These are phyloP conservation scores for Drosophila aldrichi DNA, from an alignment of 2,888 invertebrate genomes.

Conservation along the genomic window DNA sequence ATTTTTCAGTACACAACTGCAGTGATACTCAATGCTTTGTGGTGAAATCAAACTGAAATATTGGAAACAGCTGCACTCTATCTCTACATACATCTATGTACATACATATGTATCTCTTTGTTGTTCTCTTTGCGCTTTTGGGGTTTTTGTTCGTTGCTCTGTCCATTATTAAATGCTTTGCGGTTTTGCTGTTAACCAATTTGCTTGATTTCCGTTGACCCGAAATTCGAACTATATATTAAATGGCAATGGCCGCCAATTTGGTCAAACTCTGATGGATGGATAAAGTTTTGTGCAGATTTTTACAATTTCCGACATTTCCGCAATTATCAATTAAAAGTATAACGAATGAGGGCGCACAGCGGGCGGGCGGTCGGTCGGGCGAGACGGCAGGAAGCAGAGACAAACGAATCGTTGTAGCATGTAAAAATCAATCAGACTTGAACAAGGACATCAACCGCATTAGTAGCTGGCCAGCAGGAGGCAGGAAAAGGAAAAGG, in stretches of 20 bases:
- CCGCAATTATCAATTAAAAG: conserved; percentile 81
- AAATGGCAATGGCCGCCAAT: conserved; percentile 55
- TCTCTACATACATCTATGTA: not conserved
- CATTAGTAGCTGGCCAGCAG: conserved; percentile 71
- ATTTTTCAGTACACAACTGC: not conserved
- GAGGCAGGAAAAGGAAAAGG: not conserved
- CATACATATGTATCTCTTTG: not conserved
- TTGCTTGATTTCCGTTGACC: conserved; percentile 64
- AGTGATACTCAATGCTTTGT: conserved; percentile 11
- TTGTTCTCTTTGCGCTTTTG: conserved; percentile 6
- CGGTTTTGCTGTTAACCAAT: conserved; percentile 75
- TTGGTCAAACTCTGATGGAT: conserved; percentile 53
- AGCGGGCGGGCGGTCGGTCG: not conserved
- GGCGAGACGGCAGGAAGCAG: not conserved
- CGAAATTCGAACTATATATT: conserved; percentile 26
- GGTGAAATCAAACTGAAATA: conserved; percentile 6
- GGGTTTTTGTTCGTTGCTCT: conserved; percentile 8
- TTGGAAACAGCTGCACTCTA: conserved; percentile 10
- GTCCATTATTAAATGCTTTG: conserved; percentile 77
- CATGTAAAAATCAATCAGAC: conserved; percentile 68
- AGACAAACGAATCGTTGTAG: conserved; percentile 51
- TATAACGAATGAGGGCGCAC: conserved; percentile 48
- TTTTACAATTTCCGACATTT: conserved; percentile 65
- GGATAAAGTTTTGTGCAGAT: conserved; percentile 72
- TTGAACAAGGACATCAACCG: conserved; percentile 62